Evolutionary conservation across 2,888 invertebrate genomes (phyloP), one percentile per base, ranked within the genome.

Genomic region (Chrysotoxum bicinctum): DNA sequence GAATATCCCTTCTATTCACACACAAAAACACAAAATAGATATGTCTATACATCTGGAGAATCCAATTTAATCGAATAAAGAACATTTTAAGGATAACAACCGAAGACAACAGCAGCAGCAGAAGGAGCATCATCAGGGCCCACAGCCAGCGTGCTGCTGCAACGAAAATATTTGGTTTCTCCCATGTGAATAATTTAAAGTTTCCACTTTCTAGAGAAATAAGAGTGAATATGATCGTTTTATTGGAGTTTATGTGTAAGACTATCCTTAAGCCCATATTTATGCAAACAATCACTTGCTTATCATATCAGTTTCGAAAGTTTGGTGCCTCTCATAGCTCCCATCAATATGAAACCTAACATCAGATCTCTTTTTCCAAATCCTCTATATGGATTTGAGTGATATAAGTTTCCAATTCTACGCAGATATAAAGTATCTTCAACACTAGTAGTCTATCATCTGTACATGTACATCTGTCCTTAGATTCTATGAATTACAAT

Each of bases 41-140:
- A 19, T 43, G 48, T 66, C 35, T 40, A 26, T 32, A 52, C 64
- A 26, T 9, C 4, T 48, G 23, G 12, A 52, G 58, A 81, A 85
- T 77, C 75, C 72, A 80, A 76, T 81, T 68, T 81, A 81, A 85
- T 85, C 81, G 85, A 81, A 85, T 85, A 76, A 77, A 69, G 76
- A 62, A 84, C 66, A 54, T 75, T 80, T 75, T 70, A 50, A 69
- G 85, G 73, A 77, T 81, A 77, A n/a, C 35, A 50, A 23, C 35
- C 19, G n/a, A 50, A 35, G 32, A 62, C 30, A 66, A 6, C 40
- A 16, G 7, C 21, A 48, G 3, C 10, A 45, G 7, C 9, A 43
- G 62, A 7, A 62, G 3, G 5, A 64, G 19, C 19, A 58, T 35
- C 12, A 58, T 21, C 21, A 21, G 19, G 19, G 9, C 37, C 66